Conservation (phyloP, 1,140 invertebrate species). For the Popillia japonica region DNA sequence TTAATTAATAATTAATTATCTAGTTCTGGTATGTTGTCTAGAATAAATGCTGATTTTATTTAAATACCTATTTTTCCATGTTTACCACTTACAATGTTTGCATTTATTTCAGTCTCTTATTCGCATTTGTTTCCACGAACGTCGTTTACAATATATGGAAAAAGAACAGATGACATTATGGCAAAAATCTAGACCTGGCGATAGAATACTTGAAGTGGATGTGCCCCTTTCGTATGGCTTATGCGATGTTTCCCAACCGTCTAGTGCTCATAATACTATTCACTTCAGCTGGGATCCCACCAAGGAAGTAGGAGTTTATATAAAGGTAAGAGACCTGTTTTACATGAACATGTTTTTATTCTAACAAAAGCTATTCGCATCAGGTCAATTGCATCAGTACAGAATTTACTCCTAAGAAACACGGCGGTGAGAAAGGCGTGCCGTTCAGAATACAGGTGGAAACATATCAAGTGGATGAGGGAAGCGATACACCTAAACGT, state of each 20-base stretch:
- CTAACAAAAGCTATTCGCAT: conserved; percentile 9
- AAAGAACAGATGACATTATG: conserved; percentile 91
- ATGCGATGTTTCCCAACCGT: conserved; percentile 80
- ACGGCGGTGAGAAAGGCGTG: conserved; percentile 97
- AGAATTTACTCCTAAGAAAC: conserved; percentile 97
- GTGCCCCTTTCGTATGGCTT: conserved; percentile 93
- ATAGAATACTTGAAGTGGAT: conserved; percentile 92
- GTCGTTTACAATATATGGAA: conserved; percentile 95
- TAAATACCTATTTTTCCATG: not conserved
- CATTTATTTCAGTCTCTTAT: conserved; percentile 70
- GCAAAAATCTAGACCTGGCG: conserved; percentile 86
- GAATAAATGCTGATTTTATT: too few relatives aligned
- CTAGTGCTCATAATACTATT: conserved; percentile 78
- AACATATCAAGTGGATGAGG: conserved; percentile 72
- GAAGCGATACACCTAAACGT: conserved; percentile 62
- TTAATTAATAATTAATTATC: too few relatives aligned
- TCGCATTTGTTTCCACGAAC: conserved; percentile 94
- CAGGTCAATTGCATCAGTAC: conserved; percentile 97
- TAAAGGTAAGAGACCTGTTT: conserved; percentile 73
- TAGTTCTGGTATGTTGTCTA: not conserved
- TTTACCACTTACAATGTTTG: not conserved
- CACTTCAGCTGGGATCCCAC: conserved; percentile 96
- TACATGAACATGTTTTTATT: not conserved
- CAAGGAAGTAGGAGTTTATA: conserved; percentile 93
- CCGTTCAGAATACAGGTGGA: conserved; percentile 95